phyloP scores from a whole-genome alignment of 1,140 invertebrate species.

The Bombus waltoni region DNA sequence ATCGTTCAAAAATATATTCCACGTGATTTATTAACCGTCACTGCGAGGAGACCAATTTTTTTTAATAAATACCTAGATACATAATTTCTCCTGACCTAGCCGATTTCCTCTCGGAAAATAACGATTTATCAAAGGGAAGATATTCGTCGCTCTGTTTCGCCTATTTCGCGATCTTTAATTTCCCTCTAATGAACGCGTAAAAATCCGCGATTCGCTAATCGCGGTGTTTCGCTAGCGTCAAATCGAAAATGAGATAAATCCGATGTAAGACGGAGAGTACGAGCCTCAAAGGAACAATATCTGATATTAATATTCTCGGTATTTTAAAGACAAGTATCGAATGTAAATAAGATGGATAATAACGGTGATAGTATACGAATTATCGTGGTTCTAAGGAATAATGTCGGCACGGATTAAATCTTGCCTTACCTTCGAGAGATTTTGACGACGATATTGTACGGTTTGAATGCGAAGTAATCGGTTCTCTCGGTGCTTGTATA shows the following conservation, averaged over 20 bases:
- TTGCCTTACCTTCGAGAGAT: conserved; percentile 1
- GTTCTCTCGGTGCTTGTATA: conserved; percentile 1
- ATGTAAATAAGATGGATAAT: background rate
- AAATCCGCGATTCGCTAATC: no score
- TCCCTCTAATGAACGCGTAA: no score
- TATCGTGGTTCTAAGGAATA: conserved; percentile 19
- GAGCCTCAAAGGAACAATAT: background rate
- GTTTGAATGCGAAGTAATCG: conserved; percentile 22
- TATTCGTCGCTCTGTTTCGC: background rate
- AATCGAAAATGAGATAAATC: background rate
- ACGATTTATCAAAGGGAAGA: background rate
- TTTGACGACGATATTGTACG: background rate
- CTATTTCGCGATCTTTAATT: no score
- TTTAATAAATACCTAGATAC: background rate
- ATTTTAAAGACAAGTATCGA: background rate
- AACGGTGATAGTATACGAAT: background rate
- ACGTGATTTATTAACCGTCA: conserved; percentile 28
- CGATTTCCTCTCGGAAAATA: background rate
- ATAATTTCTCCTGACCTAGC: background rate
- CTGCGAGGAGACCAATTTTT: background rate
- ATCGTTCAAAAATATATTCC: conserved; percentile 1
- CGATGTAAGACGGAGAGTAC: background rate
- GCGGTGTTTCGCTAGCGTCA: background rate
- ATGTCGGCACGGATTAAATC: conserved; percentile 7
- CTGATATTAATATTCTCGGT: background rate